These are phyloP conservation scores for Diprion similis DNA, from an alignment of 1,140 invertebrate species.

Conservation along the genomic window DNA sequence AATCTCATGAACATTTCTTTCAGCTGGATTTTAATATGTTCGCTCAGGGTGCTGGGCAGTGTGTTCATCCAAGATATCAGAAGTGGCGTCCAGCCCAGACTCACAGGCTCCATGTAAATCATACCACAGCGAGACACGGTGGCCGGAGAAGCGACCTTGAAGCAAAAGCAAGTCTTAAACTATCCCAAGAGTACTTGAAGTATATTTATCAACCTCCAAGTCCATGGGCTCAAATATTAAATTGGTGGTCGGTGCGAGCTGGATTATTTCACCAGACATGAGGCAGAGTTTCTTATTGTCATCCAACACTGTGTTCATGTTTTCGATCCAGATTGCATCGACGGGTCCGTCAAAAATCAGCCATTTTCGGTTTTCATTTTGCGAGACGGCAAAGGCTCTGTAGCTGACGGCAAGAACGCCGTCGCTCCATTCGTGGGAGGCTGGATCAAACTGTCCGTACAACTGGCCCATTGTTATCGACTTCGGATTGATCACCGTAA, in stretches of 20 bases:
- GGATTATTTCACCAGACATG: conserved; percentile 95
- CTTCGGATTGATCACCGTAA: conserved; percentile 94
- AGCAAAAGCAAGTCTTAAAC: neutral
- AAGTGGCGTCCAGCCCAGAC: conserved; percentile 88
- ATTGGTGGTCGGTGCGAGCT: conserved; percentile 89
- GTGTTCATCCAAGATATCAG: conserved; percentile 88
- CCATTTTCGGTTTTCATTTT: conserved; percentile 83
- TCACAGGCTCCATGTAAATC: conserved; percentile 93
- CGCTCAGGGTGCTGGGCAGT: conserved; percentile 71
- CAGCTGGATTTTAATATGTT: conserved; percentile 73
- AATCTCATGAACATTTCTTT: conserved; percentile 81
- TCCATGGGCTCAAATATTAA: conserved; percentile 96
- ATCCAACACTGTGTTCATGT: conserved; percentile 96
- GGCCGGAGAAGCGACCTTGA: conserved; percentile 81
- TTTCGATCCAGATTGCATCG: conserved; percentile 97
- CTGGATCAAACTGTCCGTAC: conserved; percentile 93
- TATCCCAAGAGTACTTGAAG: neutral
- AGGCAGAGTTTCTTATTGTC: conserved; percentile 94
- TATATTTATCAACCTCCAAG: conserved; percentile 67
- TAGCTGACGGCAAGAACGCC: conserved; percentile 94
- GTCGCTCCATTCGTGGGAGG: conserved; percentile 95
- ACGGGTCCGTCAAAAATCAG: conserved; percentile 95
- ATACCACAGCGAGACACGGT: conserved; percentile 94
- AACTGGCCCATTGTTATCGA: conserved; percentile 95
- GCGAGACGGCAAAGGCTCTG: conserved; percentile 84